Evolutionary conservation across 2,888 invertebrate genomes (phyloP), one percentile per base, ranked within the genome.

Genomic region (Cheilosia variabilis): DNA sequence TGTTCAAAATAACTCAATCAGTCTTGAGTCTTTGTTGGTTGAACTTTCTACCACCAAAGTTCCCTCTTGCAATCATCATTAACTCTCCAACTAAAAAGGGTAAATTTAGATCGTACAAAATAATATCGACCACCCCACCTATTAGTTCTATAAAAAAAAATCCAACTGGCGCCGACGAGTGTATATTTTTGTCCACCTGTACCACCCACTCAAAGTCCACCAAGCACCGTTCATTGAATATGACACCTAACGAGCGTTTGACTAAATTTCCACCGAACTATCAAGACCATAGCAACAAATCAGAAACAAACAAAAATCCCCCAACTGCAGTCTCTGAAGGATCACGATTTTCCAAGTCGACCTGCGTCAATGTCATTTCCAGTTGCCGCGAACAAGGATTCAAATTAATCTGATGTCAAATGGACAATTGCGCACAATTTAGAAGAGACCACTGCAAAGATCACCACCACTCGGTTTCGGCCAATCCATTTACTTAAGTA

Each of bases 401-500:
- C 17, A 63, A 52, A 75, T 66, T 58, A 37, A 50, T 75, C 57
- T 68, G 19, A 76, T 68, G 58, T 76, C 68, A 60, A 68, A 37
- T 41, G 60, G 47, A 47, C 31, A 65, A 75, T 57, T 75, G 50
- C 50, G 37, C 58, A 41, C 50, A 37, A 65, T 75, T 65, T 65
- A 37, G 19, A 17, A 19, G 24, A 34, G 10, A 37, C 47, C 47
- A 37, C 24, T 60, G 58, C 53, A 31, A 34, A 55, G 66, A 68
- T 37, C 24, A 24, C 22, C 55, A 71, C 22, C 69, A 34, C 65
- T 43, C 45, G 17, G 37, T 50, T 62, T 75, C 43, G 57, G 68
- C 69, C 47, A 84, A 84, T 84, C 79, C 72, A 87, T 87, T 87
- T 76, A 79, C 75, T 79, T 82, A 83, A 87, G 82, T 87, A 68